Evolutionary conservation across 2,113 vertebrate genomes (phyloP).

Genomic region (Argyrosomus japonicus): DNA sequence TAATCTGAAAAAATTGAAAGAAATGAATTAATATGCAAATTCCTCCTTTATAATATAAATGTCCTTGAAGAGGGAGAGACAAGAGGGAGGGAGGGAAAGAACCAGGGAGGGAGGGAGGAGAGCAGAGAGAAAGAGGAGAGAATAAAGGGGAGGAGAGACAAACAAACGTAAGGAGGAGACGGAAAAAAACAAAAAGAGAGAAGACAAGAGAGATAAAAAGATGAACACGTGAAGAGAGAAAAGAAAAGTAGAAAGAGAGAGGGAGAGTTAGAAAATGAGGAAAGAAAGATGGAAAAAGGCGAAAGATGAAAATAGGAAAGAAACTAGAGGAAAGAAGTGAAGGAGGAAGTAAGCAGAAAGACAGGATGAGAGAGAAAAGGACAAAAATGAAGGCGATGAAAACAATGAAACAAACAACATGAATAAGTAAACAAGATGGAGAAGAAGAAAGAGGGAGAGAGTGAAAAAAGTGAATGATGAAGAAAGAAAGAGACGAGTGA

Average conservation of each 20-base stretch:
- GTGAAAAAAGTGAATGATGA: background rate
- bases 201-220: background rate
- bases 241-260: background rate
- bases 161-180: background rate
- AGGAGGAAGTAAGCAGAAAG: background rate
- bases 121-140: too few relatives aligned
- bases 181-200: background rate
- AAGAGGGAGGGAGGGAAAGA: slow-evolving; percentile 79
- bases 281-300: background rate
- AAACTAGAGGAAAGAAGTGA: background rate
- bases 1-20: slow-evolving; percentile 99
- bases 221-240: too few relatives aligned
- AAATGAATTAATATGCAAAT: slow-evolving; percentile 99
- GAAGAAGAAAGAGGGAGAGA: background rate
- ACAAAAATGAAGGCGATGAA: background rate
- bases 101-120: background rate
- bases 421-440: too few relatives aligned
- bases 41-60: slow-evolving; percentile 99
- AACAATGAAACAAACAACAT: background rate
- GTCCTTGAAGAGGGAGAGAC: slow-evolving; percentile 91
- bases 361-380: background rate
- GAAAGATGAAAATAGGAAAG: too few relatives aligned
- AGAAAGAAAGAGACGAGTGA: background rate
- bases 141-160: background rate
- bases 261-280: background rate